A percentile compares a stretch with the other conserved stretches of the same genome.
Conservation (phyloP, 2,797 vertebrate species). For the Avahi laniger region DNA sequence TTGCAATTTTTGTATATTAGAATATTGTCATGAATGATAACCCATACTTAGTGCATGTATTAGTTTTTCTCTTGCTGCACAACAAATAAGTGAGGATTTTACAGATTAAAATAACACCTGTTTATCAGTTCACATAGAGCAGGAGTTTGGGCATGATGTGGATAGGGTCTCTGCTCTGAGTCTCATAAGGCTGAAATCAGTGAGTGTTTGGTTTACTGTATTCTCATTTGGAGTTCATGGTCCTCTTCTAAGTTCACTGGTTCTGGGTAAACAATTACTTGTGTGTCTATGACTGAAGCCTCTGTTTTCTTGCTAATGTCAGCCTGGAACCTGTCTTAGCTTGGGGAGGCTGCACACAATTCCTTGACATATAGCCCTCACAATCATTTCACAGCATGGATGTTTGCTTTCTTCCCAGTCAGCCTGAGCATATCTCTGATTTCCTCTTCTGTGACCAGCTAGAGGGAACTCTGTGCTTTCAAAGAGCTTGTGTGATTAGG, state of each 20-base stretch:
- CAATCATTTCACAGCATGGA: background rate
- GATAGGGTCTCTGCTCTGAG: background rate
- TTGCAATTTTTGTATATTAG: background rate
- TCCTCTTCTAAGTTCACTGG: background rate
- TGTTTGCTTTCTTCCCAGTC: background rate
- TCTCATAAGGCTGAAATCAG: background rate
- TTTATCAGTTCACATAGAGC: background rate
- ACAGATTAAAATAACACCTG: background rate
- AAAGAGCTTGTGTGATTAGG: background rate
- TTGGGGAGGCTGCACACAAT: background rate
- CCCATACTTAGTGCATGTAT: background rate
- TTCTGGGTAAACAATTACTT: background rate
- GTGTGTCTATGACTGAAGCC: background rate
- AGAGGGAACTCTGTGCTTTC: background rate
- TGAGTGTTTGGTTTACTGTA: background rate
- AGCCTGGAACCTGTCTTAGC: background rate
- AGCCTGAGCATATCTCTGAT: background rate
- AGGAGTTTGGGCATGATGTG: background rate
- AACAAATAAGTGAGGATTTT: background rate
- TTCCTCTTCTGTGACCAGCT: background rate
- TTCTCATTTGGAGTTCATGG: background rate
- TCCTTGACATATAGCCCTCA: background rate
- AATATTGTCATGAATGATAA: background rate
- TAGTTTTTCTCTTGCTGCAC: background rate
- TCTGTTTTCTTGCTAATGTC: background rate